A percentile compares a stretch with the other conserved stretches of the same genome.
These are phyloP conservation scores for Chironomus riparius DNA, from an alignment of 2,888 invertebrate species.

Conservation along the genomic window DNA sequence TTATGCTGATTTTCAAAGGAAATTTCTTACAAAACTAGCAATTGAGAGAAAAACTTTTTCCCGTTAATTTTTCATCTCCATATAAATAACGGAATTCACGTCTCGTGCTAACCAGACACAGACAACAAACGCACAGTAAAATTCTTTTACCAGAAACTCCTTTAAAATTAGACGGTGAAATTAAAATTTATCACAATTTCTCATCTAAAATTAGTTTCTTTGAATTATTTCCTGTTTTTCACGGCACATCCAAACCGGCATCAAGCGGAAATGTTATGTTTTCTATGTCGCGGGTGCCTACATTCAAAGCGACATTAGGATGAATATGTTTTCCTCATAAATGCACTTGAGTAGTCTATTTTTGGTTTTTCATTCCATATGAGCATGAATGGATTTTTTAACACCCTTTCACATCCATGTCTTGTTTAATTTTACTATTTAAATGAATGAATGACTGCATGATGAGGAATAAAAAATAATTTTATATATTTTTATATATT, in stretches of 20 bases:
- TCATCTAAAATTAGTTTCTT: constrained; percentile 18
- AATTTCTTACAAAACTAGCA: background rate
- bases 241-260: background rate
- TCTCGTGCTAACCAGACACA: constrained; percentile 9
- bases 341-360: background rate
- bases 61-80: background rate
- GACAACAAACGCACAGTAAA: background rate
- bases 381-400: background rate
- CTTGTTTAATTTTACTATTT: too few species aligned
- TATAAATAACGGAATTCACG: constrained; percentile 5
- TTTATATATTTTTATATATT: too few species aligned
- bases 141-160: background rate
- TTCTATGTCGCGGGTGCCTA: background rate
- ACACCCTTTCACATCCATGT: background rate
- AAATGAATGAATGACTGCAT: too few species aligned
- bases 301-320: background rate
- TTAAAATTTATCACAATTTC: constrained; percentile 5
- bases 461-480: background rate
- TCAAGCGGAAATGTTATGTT: constrained; percentile 17
- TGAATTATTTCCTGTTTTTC: constrained; percentile 25
- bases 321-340: background rate
- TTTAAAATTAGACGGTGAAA: constrained; percentile 10
- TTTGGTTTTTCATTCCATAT: background rate
- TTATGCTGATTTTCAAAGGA: background rate
- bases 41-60: background rate